A percentile compares a stretch with the other conserved stretches of the same genome.
Evolutionary conservation across 2,113 vertebrate species (phyloP).

Genomic region (Caloenas nicobarica): DNA sequence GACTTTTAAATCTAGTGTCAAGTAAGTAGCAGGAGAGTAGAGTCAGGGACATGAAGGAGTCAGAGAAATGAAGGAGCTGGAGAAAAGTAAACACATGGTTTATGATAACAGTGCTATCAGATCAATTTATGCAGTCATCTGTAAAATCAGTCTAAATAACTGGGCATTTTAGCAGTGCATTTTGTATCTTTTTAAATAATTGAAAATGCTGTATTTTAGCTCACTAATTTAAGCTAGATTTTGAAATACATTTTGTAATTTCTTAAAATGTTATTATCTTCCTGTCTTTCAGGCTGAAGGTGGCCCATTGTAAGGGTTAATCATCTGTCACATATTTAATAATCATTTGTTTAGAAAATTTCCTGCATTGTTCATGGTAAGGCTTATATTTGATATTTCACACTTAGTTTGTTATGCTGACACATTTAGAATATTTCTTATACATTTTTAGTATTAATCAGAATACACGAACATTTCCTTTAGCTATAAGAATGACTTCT

Average conservation of each 20-base stretch:
- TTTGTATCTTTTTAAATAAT: neutral
- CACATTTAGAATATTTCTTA: neutral
- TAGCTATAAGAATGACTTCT: neutral
- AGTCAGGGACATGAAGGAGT: neutral
- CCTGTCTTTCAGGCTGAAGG: slow-evolving; percentile 69
- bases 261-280: neutral
- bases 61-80: neutral
- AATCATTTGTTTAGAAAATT: slow-evolving; percentile 68
- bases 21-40: neutral
- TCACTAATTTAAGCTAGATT: neutral
- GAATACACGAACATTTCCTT: neutral
- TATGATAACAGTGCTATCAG: fast-evolving
- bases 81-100: neutral
- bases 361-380: slow-evolving; percentile 82
- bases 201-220: neutral
- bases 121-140: neutral
- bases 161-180: neutral
- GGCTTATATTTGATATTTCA: slow-evolving; percentile 14
- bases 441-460: neutral
- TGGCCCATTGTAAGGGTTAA: slow-evolving; percentile 42
- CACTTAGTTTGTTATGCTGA: neutral
- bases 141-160: neutral
- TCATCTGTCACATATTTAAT: slow-evolving; percentile 65
- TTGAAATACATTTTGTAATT: neutral
- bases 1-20: neutral